A percentile compares a stretch with the other conserved stretches of the same genome.
phyloP scores from a whole-genome alignment of 2,888 invertebrate genomes.

The Sipha maydis region DNA sequence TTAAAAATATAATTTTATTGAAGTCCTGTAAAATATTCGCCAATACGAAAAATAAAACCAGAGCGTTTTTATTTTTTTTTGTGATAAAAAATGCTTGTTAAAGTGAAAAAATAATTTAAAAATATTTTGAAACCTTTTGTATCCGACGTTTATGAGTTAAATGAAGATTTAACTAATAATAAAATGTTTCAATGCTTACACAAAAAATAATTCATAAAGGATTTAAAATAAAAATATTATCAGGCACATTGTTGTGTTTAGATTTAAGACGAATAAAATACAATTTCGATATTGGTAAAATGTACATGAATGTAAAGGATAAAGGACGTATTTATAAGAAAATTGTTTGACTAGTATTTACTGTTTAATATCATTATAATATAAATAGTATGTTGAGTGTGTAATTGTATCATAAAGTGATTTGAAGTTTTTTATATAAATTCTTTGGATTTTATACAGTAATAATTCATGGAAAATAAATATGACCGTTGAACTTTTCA shows the following conservation, averaged over 20 bases:
- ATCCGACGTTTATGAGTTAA: not conserved
- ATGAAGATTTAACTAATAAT: not conserved
- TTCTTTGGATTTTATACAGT: not conserved
- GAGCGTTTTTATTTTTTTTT: not conserved
- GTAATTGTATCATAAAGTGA: slow-evolving; percentile 20
- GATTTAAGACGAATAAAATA: not conserved
- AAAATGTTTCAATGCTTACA: not conserved
- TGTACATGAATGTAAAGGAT: not conserved
- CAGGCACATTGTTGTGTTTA: not conserved
- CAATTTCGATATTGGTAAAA: not conserved
- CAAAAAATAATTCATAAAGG: not conserved
- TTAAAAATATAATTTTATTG: not conserved
- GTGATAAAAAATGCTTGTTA: not conserved
- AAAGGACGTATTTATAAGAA: not conserved
- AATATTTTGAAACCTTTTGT: not conserved
- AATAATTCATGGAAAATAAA: not conserved
- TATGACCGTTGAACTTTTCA: not conserved
- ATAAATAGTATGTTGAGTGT: not conserved
- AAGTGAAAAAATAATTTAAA: not conserved
- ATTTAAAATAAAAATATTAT: slow-evolving; percentile 22
- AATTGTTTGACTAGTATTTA: slow-evolving; percentile 5
- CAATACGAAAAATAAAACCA: not conserved
- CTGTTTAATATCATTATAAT: slow-evolving; percentile 1
- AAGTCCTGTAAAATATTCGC: not conserved
- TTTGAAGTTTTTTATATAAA: slow-evolving; percentile 13